These are phyloP conservation scores for Fratercula arctica DNA, from an alignment of 2,797 vertebrate species.

Conservation along the genomic window DNA sequence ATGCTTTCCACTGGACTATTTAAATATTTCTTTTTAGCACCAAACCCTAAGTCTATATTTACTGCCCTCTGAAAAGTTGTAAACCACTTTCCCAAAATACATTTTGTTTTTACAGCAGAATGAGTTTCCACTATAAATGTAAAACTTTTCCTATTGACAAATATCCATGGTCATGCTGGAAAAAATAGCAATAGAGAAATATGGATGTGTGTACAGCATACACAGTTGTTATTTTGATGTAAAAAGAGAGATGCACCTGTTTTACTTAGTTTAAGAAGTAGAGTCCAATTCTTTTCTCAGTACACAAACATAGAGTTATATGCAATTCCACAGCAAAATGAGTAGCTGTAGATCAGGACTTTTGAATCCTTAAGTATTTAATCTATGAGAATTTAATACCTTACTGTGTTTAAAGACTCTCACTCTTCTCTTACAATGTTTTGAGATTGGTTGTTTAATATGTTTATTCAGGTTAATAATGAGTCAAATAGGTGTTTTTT, in stretches of 20 bases:
- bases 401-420: neutral
- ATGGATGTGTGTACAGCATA: neutral
- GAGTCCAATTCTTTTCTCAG: neutral
- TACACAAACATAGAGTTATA: neutral
- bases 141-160: neutral
- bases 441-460: neutral
- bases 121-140: neutral
- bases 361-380: neutral
- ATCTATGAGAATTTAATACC: neutral
- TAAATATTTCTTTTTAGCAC: neutral
- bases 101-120: neutral
- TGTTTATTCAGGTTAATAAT: neutral
- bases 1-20: neutral
- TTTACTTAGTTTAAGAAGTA: neutral
- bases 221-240: neutral
- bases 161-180: neutral
- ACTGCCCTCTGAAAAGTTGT: neutral
- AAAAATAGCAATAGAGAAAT: neutral
- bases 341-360: neutral
- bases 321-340: neutral
- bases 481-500: neutral
- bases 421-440: neutral
- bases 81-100: neutral
- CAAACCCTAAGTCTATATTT: neutral
- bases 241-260: neutral